Percentiles rank a stretch among this genome's conserved stretches.
Conservation (phyloP, 2,113 vertebrate species). For the Anolis carolinensis region DNA sequence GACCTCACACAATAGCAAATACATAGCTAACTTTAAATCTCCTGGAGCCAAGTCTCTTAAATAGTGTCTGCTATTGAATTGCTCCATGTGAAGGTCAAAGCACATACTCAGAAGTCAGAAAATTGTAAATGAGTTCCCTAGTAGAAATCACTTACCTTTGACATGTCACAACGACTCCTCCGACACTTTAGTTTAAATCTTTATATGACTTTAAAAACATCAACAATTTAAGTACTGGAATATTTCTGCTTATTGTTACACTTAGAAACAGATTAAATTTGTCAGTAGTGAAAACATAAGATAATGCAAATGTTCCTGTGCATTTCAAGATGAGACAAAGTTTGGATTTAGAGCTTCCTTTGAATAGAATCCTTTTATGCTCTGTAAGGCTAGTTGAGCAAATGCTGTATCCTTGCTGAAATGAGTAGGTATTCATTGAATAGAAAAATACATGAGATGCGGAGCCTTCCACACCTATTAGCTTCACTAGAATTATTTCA, state of each 20-base stretch:
- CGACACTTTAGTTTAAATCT: background rate
- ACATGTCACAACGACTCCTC: background rate
- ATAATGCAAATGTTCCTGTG: background rate
- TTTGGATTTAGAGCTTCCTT: background rate
- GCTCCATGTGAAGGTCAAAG: background rate
- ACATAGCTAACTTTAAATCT: background rate
- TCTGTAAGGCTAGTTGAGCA: background rate
- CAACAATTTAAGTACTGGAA: background rate
- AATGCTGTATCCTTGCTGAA: background rate
- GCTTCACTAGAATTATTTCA: background rate
- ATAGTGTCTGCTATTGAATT: background rate
- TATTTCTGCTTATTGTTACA: background rate
- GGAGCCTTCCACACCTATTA: background rate
- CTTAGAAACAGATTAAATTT: slow-evolving; percentile 5
- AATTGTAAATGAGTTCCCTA: background rate
- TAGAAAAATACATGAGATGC: background rate
- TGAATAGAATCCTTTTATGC: background rate
- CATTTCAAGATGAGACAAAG: background rate
- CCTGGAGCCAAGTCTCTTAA: background rate
- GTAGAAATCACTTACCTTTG: background rate
- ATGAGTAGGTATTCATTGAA: background rate
- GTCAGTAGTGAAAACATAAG: background rate
- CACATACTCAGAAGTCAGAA: background rate
- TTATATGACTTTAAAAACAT: background rate
- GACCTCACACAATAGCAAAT: too few relatives aligned